Evolutionary conservation across 2,797 vertebrate species (phyloP).

Genomic region (Novumbra hubbsi): DNA sequence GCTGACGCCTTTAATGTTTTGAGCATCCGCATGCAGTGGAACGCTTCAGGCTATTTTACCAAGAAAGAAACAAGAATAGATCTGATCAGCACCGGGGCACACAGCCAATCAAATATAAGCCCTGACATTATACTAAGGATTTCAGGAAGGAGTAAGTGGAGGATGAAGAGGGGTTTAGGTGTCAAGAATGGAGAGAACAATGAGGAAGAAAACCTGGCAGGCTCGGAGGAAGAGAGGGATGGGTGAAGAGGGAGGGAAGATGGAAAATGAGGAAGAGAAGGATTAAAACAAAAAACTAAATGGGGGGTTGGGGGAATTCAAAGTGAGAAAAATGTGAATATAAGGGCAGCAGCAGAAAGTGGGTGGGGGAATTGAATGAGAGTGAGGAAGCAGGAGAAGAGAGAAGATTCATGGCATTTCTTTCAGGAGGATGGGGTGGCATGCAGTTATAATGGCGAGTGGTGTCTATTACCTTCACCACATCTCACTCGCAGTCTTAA

Average conservation of each 20-base stretch:
- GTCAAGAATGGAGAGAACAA: constrained; percentile 3
- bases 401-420: constrained; percentile 49
- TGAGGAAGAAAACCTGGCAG: constrained; percentile 16
- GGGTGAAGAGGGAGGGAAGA: constrained; percentile 10
- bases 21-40: constrained; percentile 35
- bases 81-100: constrained; percentile 37
- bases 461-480: constrained; percentile 40
- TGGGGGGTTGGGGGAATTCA: constrained; percentile 5
- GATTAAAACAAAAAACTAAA: background rate
- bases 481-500: constrained; percentile 42
- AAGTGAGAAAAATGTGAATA: constrained; percentile 5
- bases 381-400: constrained; percentile 24
- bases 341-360: background rate
- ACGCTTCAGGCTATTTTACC: constrained; percentile 30
- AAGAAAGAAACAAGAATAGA: constrained; percentile 19
- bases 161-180: background rate
- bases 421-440: constrained; percentile 44
- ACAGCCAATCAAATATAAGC: constrained; percentile 34
- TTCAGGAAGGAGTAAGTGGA: background rate
- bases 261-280: too few relatives aligned
- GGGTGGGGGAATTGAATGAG: constrained; percentile 7
- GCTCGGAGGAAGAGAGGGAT: constrained; percentile 3
- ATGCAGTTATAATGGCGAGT: constrained; percentile 39
- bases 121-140: constrained; percentile 24
- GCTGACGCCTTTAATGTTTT: constrained; percentile 39